A percentile compares a stretch with the other conserved stretches of the same genome.
Conservation (phyloP, 2,113 vertebrate genomes). For the Thamnaconus septentrionalis region DNA sequence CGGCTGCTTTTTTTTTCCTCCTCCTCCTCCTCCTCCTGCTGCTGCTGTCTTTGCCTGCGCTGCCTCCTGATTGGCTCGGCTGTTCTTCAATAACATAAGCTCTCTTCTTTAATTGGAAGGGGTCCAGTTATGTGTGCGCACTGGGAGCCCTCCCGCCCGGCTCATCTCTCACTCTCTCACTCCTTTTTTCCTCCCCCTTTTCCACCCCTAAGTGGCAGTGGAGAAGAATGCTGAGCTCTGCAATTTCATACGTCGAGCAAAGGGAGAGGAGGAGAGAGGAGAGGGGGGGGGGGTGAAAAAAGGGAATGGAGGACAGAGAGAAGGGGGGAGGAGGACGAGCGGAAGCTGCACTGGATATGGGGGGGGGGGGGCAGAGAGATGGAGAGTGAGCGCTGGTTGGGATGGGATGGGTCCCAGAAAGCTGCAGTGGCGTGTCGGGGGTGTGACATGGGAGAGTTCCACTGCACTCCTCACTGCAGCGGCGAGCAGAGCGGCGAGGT, state of each 20-base stretch:
- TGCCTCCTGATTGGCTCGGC: slow-evolving; percentile 71
- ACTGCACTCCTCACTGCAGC: slow-evolving; percentile 42
- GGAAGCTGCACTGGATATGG: slow-evolving; percentile 17
- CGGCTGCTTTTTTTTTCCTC: slow-evolving; percentile 54
- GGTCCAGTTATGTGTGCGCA: slow-evolving; percentile 66
- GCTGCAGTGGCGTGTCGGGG: slow-evolving; percentile 16
- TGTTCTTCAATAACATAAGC: slow-evolving; percentile 76
- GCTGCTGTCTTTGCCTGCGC: slow-evolving; percentile 64
- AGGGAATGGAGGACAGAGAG: slow-evolving; percentile 22
- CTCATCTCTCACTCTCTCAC: slow-evolving; percentile 37
- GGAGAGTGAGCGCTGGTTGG: slow-evolving; percentile 15
- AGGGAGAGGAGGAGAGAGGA: slow-evolving; percentile 48
- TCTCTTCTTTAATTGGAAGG: slow-evolving; percentile 75
- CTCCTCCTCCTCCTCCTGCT: background rate
- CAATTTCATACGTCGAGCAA: slow-evolving; percentile 61
- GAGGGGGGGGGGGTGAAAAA: slow-evolving; percentile 12
- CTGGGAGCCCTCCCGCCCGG: slow-evolving; percentile 58
- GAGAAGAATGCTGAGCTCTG: slow-evolving; percentile 74
- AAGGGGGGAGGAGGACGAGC: slow-evolving; percentile 54
- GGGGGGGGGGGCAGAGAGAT: slow-evolving; percentile 19
- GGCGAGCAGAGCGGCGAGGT: slow-evolving; percentile 11
- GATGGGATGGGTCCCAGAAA: slow-evolving; percentile 8
- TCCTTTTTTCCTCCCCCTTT: slow-evolving; percentile 4
- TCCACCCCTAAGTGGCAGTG: slow-evolving; percentile 51
- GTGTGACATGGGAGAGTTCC: slow-evolving; percentile 8